A percentile compares a stretch with the other conserved stretches of the same genome.
phyloP scores from a whole-genome alignment of 2,888 invertebrate genomes.

The Pachydiplax longipennis region DNA sequence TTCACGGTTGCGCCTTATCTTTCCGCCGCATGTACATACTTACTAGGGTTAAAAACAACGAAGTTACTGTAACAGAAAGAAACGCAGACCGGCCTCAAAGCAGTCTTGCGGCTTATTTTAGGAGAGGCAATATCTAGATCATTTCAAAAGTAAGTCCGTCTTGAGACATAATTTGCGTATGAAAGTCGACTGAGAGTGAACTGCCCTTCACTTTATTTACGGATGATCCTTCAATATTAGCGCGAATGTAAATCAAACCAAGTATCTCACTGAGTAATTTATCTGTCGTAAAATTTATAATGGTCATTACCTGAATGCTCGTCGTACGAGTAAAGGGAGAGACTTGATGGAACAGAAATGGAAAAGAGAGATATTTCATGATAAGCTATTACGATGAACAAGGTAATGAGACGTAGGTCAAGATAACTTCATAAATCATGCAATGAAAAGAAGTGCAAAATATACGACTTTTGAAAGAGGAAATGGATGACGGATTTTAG shows the following conservation, averaged over 20 bases:
- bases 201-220: neutral
- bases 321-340: too few species aligned
- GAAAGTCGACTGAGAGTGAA: neutral
- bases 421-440: too few species aligned
- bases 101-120: neutral
- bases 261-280: too few species aligned
- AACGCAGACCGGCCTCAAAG: neutral
- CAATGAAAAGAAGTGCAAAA: too few species aligned
- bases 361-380: too few species aligned
- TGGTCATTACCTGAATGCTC: too few species aligned
- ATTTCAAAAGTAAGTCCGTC: neutral
- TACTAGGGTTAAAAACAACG: neutral
- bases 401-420: too few species aligned
- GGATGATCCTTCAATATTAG: neutral
- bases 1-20: neutral
- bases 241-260: neutral
- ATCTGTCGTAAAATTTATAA: too few species aligned
- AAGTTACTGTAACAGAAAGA: neutral
- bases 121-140: neutral
- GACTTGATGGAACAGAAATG: too few species aligned
- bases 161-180: neutral
- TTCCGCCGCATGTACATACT: neutral
- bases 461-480: too few species aligned
- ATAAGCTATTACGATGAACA: too few species aligned
- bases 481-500: too few species aligned